A percentile compares a stretch with the other conserved stretches of the same genome.
Conservation (phyloP, 2,113 vertebrate genomes). For the Sula dactylatra region DNA sequence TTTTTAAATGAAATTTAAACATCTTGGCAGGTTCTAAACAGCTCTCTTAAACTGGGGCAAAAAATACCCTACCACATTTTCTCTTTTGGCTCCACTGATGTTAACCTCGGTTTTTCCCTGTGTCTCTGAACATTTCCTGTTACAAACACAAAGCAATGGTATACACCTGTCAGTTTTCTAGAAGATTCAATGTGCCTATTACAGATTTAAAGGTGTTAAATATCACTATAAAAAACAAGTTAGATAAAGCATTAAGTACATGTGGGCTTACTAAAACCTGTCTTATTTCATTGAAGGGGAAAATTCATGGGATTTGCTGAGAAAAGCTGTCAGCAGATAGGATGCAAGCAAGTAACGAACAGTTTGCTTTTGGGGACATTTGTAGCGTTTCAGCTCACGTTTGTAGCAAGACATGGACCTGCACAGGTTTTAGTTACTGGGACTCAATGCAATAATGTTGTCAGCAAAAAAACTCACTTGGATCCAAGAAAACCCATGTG, state of each 20-base stretch:
- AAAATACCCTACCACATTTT: background rate
- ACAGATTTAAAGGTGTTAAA: background rate
- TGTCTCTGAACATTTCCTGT: background rate
- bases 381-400: background rate
- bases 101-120: background rate
- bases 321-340: background rate
- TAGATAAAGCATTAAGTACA: background rate
- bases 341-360: background rate
- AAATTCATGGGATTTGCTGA: background rate
- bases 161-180: background rate
- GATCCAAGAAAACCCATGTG: background rate
- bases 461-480: background rate
- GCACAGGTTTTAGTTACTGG: background rate
- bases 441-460: background rate
- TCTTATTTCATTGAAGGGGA: background rate
- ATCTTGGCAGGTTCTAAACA: background rate
- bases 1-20: background rate
- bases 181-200: background rate
- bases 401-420: background rate
- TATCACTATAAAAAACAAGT: background rate
- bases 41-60: background rate
- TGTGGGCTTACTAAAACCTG: background rate
- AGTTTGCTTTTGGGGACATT: accelerated
- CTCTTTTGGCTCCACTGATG: background rate
- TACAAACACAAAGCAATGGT: background rate